Evolutionary conservation across 2,888 invertebrate species (phyloP), one percentile per base, ranked within the genome.

Genomic region (Asteroscopus sphinx): DNA sequence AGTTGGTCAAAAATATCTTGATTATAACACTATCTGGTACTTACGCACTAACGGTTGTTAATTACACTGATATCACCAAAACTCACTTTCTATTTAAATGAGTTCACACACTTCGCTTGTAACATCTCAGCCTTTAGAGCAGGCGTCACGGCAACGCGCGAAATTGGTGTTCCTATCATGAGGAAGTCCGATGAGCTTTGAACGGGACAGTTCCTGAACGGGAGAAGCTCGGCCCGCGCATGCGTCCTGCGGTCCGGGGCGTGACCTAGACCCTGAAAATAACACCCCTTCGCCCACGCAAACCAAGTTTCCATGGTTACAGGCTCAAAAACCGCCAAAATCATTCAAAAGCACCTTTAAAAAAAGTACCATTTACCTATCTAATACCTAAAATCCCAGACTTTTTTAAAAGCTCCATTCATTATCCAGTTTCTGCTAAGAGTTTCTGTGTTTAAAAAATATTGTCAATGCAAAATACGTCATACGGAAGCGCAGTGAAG

Each of bases 231-330:
- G 62, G 74, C 76, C 81, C 89, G 89, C 93, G 92, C 93, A 78
- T 84, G 94, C 94, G 94, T 83, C 21, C 26, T 56, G 25, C 54
- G 49, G 70, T 44, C 83, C 80, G 83, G 93, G 94, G 94, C 94
- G 94, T 94, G 91, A 94, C 95, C 95, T 94, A 95, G 94, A 95
- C 94, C 94, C 91, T 94, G 94, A 92, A 91, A 90, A 83, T 76
- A 70, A 76, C 91, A 89, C 90, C 92, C 90, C 86, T 84, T 87
- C 85, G 85, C 94, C 93, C 86, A 92, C 91, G 82, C 90, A 76
- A 62, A 80, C 77, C 80, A 53, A 55, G 90, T 93, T 80, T 25
- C 88, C 84, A 92, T 92, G 82, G 91, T 71, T 79, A 92, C 92
- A 55, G 44, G 46, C 61, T 61, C 59, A 70, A 82, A 84, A 74